Base-by-base conservation (phyloP, 2,113 vertebrate species). In the Ceyx melanurus region DNA sequence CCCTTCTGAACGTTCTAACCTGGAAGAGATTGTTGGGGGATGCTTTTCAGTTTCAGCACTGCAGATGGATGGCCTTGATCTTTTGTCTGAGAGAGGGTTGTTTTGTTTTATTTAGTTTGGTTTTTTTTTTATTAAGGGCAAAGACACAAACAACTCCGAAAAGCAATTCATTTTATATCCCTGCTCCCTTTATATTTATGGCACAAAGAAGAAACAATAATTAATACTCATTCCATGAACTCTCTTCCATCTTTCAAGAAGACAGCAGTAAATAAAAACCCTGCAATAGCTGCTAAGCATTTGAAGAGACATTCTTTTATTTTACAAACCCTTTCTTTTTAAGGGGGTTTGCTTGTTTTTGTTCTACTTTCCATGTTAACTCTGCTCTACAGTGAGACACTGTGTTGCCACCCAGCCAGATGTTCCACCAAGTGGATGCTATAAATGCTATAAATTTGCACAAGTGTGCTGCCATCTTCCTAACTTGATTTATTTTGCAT, bases 31-130 rank as follows among this genome's bases (percentile, higher is more conserved):
- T 91, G 82, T 88, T 88, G 50, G 75, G 60, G 74, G 92, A 86
- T 92, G 80, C 60, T 93, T 95, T 92, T 87, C 92, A 90, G 89
- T 53, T 85, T 88, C 85, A 96, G 83, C 82, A 77, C 43, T 82
- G 76, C 92, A 94, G 88, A 91, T 22, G 86, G 57, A 92, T 87
- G 76, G 78, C 82, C 87, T 88, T 93, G 88, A 91, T 89, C 61
- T 79, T 84, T 67, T 85, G 79, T 81, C 71, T 76, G 70, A 66
- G 73, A 19, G 33, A 83, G 29, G 40, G 31, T 18, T 46, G 11
- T 21, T 46, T 46, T 37, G 37, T 37, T 37, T 37, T 37, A 37
- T 37, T 37, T 37, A 37, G 37, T 7, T 35, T 35, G 37, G 9
- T 37, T 46, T 46, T 46, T 19, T 80, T 82, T 87, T 87, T 89